Percentiles rank a stretch among this genome's conserved stretches.
phyloP scores from a whole-genome alignment of 2,888 invertebrate genomes.

The Ornithoptera priamus region DNA sequence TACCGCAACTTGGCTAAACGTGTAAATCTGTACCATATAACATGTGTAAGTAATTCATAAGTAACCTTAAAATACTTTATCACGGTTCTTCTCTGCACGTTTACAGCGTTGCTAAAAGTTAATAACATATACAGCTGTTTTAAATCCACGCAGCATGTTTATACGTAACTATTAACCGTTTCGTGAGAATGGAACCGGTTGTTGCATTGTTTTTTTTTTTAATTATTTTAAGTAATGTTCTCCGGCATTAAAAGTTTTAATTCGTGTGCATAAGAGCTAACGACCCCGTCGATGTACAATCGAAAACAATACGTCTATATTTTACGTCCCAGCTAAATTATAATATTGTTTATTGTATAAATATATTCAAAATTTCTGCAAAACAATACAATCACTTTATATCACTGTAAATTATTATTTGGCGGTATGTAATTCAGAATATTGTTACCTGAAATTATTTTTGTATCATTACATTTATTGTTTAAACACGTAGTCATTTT shows the following conservation, averaged over 20 bases:
- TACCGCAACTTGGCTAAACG: no score
- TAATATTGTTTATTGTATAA: no score
- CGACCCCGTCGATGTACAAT: neutral
- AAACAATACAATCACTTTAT: no score
- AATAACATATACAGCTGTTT: slow-evolving; percentile 13
- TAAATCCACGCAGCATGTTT: slow-evolving; percentile 13
- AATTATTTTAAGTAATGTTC: slow-evolving; percentile 1
- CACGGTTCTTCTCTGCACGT: neutral
- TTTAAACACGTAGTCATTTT: no score
- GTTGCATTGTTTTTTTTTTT: slow-evolving; percentile 4
- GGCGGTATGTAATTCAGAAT: no score
- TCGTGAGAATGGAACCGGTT: slow-evolving; percentile 11
- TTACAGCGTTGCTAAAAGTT: slow-evolving; percentile 15
- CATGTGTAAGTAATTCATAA: no score
- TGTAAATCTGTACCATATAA: no score
- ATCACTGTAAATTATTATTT: no score
- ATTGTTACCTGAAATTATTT: no score
- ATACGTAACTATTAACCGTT: slow-evolving; percentile 13
- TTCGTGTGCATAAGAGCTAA: neutral
- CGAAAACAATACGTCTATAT: neutral
- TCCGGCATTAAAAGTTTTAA: neutral
- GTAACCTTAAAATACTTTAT: neutral
- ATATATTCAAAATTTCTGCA: no score
- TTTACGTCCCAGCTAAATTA: neutral
- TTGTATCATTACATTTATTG: no score